Conservation (phyloP, 2,888 invertebrate species). For the Tetragnatha montana region DNA sequence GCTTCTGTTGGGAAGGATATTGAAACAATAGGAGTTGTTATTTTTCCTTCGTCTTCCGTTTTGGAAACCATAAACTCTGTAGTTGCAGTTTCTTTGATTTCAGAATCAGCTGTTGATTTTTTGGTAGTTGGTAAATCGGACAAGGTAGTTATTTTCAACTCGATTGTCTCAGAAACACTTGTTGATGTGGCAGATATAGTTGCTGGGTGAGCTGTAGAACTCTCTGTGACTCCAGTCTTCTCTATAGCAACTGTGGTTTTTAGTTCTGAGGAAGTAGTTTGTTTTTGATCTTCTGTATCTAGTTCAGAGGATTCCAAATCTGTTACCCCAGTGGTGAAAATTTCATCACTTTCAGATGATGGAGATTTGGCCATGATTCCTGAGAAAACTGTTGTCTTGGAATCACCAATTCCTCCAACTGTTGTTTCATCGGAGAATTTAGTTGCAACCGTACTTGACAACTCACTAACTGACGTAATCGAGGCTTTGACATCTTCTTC, state of each 20-base stretch:
- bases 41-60: neutral
- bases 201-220: neutral
- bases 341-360: neutral
- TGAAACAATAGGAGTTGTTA: neutral
- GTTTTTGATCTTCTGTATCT: neutral
- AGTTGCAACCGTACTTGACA: neutral
- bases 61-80: neutral
- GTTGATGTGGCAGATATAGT: neutral
- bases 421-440: neutral
- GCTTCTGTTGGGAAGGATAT: neutral
- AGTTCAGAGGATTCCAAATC: neutral
- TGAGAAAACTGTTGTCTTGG: neutral
- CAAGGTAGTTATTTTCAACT: neutral
- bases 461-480: neutral
- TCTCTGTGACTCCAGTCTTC: neutral
- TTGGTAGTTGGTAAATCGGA: neutral
- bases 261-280: neutral
- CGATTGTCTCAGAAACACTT: neutral
- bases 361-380: neutral
- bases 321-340: neutral
- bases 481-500: neutral
- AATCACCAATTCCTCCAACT: neutral
- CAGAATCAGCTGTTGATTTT: neutral
- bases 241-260: neutral
- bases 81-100: neutral